Base-by-base conservation (phyloP, 2,888 invertebrate species). In the Yponomeuta malinellus region DNA sequence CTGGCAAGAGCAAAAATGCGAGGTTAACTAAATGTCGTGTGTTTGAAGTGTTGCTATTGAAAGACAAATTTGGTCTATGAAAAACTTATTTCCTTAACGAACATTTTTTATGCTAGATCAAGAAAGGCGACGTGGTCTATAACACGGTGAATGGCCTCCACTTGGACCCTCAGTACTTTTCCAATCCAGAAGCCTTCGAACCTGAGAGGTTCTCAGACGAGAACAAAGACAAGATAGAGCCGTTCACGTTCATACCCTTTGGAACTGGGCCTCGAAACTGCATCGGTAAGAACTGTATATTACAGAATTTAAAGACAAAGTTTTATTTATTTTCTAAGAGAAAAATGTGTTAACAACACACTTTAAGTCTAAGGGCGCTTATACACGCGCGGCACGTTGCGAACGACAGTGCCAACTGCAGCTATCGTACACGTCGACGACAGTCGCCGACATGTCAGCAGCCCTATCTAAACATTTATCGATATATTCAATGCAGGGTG, bases 201-300 rank as follows among this genome's bases (percentile, higher is more conserved):
- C 73, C 73, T 81, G 84, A 64, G 84, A 84, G 69, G 85, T 84
- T 83, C 73, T 77, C 74, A 6, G 76, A 78, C 0, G 81, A 82
- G 71, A 80, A 78, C 71, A 72, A 86, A 73, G 79, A 82, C 1
- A 87, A 86, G 0, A 87, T 93, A 65, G 78, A 86, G 70, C 89
- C 91, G 0, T 91, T 88, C 73, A 86, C 91, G 0, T 93, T 86
- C 73, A 76, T 92, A 78, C 93, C 93, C 0, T 93, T 93, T 74
- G 93, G 94, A 2, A 74, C 81, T 33, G 94, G 94, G 1, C 93
- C 93, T 0, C 86, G 93, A 71, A 88, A 81, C 74, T 94, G 93
- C 75, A 89, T 93, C 70, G 93, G 93, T 88, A 65, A 66, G 70
- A 15, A 3, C 6, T 63, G 63, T 10, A 15, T 6, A 15, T 15